Evolutionary conservation across 2,888 invertebrate genomes (phyloP), one percentile per base, ranked within the genome.

Genomic region (Cephus rjabovi): DNA sequence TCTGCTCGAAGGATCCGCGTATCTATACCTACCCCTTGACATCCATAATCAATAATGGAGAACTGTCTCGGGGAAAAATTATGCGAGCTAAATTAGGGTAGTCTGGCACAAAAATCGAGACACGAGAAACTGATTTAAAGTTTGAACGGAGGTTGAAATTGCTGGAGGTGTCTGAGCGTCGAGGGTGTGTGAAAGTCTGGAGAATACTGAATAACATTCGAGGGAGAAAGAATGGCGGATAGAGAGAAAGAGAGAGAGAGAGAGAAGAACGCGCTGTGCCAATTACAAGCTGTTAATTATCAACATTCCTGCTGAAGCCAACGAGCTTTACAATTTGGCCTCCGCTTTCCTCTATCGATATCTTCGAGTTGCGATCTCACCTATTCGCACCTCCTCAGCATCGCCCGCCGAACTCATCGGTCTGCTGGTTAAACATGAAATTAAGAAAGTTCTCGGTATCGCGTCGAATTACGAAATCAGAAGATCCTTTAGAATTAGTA

Each of bases 41-140:
- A 56, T 56, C 56, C 56, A 23, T 23, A 56, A 23, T 56, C 56
- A 56, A 56, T 56, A 56, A 56, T 9, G 56, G 6, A 9, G 15
- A 56, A 56, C 9, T 9, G 23, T 23, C 40, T 15, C 4, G 4
- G n/a, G 9, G 31, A 71, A 71, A 71, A 71, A 71, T 31, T 71
- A 15, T 71, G 31, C 31, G 15, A 34, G 30, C n/a, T 12, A 31
- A 71, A 71, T 71, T 71, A 31, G 15, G 71, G 71, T 34, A 34
- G 31, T 12, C 23, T 23, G 31, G 31, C 31, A 69, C 76, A 69
- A 78, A 79, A 83, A 79, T 71, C 78, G 74, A 80, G 78, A 78
- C 77, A 75, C 75, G 81, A 79, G 84, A 82, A 85, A 84, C 85
- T 85, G 82, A 84, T 85, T 86, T 83, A 81, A 83, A 85, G 83